Conservation (phyloP, 2,113 vertebrate species). For the Paracyprichromis sp. region DNA sequence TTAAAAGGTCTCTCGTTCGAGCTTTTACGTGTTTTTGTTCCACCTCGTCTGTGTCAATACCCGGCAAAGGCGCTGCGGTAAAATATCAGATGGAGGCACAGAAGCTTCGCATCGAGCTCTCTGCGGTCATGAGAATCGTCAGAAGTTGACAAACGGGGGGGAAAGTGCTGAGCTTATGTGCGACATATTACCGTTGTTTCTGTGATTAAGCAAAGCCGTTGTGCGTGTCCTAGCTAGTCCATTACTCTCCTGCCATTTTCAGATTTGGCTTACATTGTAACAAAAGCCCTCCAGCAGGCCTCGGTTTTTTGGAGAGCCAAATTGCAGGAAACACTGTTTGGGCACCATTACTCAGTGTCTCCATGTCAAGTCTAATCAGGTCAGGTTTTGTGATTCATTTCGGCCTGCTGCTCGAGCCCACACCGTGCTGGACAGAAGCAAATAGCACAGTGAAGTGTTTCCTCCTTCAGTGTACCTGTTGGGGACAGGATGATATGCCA, state of each 20-base stretch:
- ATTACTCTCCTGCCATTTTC: neutral
- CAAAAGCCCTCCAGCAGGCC: neutral
- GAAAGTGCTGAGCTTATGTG: neutral
- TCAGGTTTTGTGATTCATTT: neutral
- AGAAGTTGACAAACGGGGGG: neutral
- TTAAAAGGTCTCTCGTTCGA: neutral
- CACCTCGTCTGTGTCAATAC: neutral
- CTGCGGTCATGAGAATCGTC: neutral
- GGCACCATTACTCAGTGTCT: slow-evolving; percentile 10
- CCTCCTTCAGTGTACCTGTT: neutral
- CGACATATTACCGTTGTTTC: neutral
- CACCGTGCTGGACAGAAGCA: neutral
- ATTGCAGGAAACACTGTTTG: neutral
- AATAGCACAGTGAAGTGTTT: neutral
- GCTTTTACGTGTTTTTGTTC: neutral
- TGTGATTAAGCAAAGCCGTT: neutral
- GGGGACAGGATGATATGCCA: slow-evolving; percentile 6
- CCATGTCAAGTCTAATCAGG: slow-evolving; percentile 6
- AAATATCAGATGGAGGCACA: neutral
- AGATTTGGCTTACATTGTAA: neutral
- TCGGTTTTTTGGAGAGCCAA: neutral
- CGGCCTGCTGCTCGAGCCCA: neutral
- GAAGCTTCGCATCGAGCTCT: slow-evolving; percentile 13
- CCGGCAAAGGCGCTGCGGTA: neutral
- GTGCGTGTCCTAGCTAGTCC: neutral